Percentiles rank a stretch among this genome's conserved stretches.
phyloP scores from a whole-genome alignment of 2,113 vertebrate species.

The Hemicordylus capensis region DNA sequence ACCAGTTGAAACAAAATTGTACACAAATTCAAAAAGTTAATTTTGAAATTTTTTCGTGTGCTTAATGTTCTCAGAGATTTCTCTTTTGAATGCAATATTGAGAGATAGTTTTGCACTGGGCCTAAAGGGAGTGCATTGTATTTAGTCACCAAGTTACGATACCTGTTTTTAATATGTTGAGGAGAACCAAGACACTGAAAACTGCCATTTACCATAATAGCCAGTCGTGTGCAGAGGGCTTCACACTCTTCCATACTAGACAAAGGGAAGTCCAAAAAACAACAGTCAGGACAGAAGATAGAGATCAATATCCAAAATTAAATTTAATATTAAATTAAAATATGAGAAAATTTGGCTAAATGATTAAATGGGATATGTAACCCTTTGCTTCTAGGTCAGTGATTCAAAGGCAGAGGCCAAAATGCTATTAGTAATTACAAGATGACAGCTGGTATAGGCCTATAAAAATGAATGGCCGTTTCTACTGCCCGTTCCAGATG shows the following conservation, averaged over 20 bases:
- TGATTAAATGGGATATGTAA: constrained; percentile 8
- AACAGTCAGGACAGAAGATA: background rate
- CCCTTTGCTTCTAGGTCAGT: background rate
- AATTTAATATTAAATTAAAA: too few species aligned
- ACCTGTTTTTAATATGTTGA: constrained; percentile 93
- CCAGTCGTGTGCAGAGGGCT: constrained; percentile 86
- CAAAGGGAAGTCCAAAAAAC: background rate
- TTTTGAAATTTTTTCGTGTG: background rate
- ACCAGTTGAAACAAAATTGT: background rate
- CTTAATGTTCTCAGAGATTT: background rate
- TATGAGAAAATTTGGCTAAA: background rate
- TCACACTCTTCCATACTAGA: constrained; percentile 92
- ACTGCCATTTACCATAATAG: constrained; percentile 89
- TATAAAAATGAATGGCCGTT: background rate
- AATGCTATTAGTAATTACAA: background rate
- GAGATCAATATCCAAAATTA: background rate
- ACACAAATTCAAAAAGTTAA: background rate
- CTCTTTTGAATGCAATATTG: background rate
- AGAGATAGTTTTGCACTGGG: background rate
- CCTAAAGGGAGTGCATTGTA: background rate
- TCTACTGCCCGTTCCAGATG: background rate
- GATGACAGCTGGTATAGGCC: background rate
- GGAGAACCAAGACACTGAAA: constrained; percentile 90
- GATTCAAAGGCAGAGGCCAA: background rate
- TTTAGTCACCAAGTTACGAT: background rate